These are phyloP conservation scores for Plebejus anna DNA, from an alignment of 2,888 invertebrate species.

Conservation along the genomic window DNA sequence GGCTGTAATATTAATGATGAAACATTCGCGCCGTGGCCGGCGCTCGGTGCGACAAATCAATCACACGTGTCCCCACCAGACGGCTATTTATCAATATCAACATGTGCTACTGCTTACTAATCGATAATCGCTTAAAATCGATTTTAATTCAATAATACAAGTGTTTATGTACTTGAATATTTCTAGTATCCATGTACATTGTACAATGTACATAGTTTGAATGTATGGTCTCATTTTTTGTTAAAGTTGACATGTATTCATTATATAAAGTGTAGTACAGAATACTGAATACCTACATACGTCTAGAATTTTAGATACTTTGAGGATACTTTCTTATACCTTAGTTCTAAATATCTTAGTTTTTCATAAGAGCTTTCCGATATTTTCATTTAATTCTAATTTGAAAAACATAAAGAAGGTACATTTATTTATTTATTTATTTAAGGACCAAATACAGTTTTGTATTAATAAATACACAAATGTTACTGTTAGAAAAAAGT, in stretches of 20 bases:
- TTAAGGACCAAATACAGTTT: no score
- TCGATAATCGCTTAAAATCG: constrained; percentile 39
- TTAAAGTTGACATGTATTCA: no score
- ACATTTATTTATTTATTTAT: no score
- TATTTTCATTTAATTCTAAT: no score
- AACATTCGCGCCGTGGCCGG: constrained; percentile 32
- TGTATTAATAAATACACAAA: not conserved
- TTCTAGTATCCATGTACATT: not conserved
- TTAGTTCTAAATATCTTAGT: no score
- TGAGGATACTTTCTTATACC: no score
- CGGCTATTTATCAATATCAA: constrained; percentile 63
- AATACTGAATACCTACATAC: no score
- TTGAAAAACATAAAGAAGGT: not conserved
- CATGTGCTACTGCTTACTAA: constrained; percentile 29
- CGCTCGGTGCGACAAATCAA: constrained; percentile 59
- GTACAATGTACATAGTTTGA: no score
- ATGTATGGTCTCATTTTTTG: no score
- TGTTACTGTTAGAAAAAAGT: not conserved
- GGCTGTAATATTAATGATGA: constrained; percentile 32
- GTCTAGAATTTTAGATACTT: no score
- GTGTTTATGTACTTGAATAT: not conserved
- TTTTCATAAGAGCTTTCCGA: no score
- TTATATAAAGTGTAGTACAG: no score
- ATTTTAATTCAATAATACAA: constrained; percentile 2
- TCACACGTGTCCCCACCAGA: constrained; percentile 55